A percentile compares a stretch with the other conserved stretches of the same genome.
Evolutionary conservation across 1,140 invertebrate genomes (phyloP).

Genomic region (Drosophila ambigua): DNA sequence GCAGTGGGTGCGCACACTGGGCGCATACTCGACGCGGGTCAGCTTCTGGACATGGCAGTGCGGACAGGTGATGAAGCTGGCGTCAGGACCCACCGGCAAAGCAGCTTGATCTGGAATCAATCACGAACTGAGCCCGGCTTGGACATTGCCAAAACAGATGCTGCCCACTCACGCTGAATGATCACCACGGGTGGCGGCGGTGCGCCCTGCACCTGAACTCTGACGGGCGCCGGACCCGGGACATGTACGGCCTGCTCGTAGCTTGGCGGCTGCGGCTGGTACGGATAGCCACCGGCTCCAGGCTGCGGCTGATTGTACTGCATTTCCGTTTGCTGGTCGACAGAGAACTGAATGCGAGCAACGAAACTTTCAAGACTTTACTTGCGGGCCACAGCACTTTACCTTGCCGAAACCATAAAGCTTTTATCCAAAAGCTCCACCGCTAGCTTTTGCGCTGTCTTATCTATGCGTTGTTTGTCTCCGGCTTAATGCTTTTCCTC

Average conservation of each 20-base stretch:
- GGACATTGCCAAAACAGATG: not conserved
- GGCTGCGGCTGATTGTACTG: slow-evolving; percentile 43
- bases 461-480: too few relatives aligned
- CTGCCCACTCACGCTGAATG: slow-evolving; percentile 66
- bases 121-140: not conserved
- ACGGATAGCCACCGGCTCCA: slow-evolving; percentile 27
- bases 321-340: slow-evolving; percentile 26
- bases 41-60: slow-evolving; percentile 85
- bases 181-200: slow-evolving; percentile 63
- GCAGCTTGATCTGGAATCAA: slow-evolving; percentile 51
- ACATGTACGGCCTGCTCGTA: slow-evolving; percentile 74
- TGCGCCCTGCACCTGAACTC: slow-evolving; percentile 17
- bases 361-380: slow-evolving; percentile 3
- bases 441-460: too few relatives aligned
- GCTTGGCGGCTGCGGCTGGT: slow-evolving; percentile 58
- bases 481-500: too few relatives aligned
- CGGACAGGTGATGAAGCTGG: slow-evolving; percentile 85
- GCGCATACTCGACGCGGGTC: slow-evolving; percentile 85
- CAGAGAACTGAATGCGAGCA: slow-evolving; percentile 7
- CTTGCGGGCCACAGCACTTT: too few relatives aligned
- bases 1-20: slow-evolving; percentile 86
- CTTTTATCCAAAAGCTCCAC: too few relatives aligned
- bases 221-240: slow-evolving; percentile 17
- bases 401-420: too few relatives aligned
- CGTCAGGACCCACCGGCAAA: slow-evolving; percentile 83